Evolutionary conservation across 2,113 vertebrate genomes (phyloP).

Genomic region (Oncorhynchus masou): DNA sequence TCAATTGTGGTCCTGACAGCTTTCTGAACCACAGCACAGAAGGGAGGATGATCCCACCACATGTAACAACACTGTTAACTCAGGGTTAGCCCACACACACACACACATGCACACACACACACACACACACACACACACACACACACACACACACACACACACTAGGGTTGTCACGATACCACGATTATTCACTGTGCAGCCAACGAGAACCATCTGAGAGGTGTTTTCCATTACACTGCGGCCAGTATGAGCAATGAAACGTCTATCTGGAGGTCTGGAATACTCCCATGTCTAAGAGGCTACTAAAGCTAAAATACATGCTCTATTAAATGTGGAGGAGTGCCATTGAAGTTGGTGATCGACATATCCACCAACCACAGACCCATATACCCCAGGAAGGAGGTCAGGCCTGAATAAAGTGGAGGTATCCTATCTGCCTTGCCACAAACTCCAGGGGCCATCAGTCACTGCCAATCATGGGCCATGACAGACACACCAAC

Average conservation of each 20-base stretch:
- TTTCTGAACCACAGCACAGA: slow-evolving; percentile 66
- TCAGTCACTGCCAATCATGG: slow-evolving; percentile 46
- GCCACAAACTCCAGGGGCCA: neutral
- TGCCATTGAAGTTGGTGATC: slow-evolving; percentile 42
- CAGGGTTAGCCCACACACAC: slow-evolving; percentile 64
- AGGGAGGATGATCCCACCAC: slow-evolving; percentile 67
- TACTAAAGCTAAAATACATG: slow-evolving; percentile 31
- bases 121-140: slow-evolving; percentile 29
- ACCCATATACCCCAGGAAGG: slow-evolving; percentile 46
- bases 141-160: slow-evolving; percentile 42
- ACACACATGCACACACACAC: slow-evolving; percentile 45
- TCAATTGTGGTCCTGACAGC: slow-evolving; percentile 68
- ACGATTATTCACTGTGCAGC: slow-evolving; percentile 9
- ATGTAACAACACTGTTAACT: slow-evolving; percentile 66
- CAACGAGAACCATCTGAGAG: slow-evolving; percentile 25
- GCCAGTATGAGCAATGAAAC: slow-evolving; percentile 42
- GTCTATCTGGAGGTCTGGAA: slow-evolving; percentile 41
- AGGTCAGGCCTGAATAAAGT: slow-evolving; percentile 62
- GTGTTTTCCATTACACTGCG: slow-evolving; percentile 38
- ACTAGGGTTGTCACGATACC: too few species aligned
- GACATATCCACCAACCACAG: slow-evolving; percentile 9
- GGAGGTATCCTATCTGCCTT: slow-evolving; percentile 6
- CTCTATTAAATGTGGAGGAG: neutral
- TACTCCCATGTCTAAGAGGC: slow-evolving; percentile 44
- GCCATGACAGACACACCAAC: slow-evolving; percentile 60